Conservation (phyloP, 1,140 invertebrate genomes). For the Drosophila lowei region DNA sequence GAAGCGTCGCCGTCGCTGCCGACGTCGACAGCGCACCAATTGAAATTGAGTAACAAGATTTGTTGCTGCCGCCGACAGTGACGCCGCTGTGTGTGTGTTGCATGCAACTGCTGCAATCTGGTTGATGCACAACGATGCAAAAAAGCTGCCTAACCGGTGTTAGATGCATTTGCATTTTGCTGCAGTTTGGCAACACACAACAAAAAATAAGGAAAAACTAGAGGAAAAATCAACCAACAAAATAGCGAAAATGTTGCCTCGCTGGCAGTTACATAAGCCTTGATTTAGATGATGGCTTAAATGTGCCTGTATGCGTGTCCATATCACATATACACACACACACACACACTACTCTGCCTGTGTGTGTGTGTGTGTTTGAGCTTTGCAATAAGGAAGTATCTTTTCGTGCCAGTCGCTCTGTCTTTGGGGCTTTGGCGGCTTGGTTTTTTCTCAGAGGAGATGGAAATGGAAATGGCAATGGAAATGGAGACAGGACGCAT, state of each 20-base stretch:
- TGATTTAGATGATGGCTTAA: conserved; percentile 76
- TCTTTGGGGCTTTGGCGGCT: conserved; percentile 37
- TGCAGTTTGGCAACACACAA: conserved; percentile 71
- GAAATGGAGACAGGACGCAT: conserved; percentile 60
- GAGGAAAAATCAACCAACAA: conserved; percentile 3
- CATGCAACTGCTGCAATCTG: conserved; percentile 62
- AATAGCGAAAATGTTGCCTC: conserved; percentile 46
- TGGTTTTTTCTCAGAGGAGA: conserved; percentile 20
- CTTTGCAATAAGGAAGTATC: conserved; percentile 78
- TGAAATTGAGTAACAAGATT: conserved; percentile 80
- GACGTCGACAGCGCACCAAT: conserved; percentile 65
- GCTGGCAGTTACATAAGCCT: conserved; percentile 74
- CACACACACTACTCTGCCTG: not conserved
- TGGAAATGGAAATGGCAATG: conserved; percentile 7
- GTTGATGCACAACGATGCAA: conserved; percentile 23
- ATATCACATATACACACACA: no score
- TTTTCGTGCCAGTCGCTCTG: conserved; percentile 63
- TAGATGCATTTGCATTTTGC: conserved; percentile 77
- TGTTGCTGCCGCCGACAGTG: conserved; percentile 33
- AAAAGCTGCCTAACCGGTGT: conserved; percentile 76
- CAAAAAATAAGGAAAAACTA: conserved; percentile 23
- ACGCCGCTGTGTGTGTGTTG: conserved; percentile 30
- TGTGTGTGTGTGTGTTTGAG: conserved; percentile 21
- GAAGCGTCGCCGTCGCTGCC: conserved; percentile 9
- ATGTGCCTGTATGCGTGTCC: conserved; percentile 29